Evolutionary conservation across 2,113 vertebrate species (phyloP).

Genomic region (Haplotaxodon microlepis): DNA sequence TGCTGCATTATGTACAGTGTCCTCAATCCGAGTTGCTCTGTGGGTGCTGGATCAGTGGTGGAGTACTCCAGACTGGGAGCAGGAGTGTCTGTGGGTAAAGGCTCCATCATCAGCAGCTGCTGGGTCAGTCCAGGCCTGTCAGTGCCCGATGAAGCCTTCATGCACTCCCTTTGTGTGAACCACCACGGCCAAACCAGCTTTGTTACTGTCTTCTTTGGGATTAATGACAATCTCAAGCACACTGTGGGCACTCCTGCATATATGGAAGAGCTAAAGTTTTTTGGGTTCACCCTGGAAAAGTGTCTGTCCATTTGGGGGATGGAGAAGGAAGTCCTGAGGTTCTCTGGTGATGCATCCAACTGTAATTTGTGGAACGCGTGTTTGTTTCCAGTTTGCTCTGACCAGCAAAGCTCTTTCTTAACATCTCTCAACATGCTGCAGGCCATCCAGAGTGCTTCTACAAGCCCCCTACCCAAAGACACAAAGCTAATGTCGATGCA

Average conservation of each 20-base stretch:
- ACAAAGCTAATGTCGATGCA: constrained; percentile 77
- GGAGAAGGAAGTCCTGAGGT: constrained; percentile 60
- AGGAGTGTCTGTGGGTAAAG: constrained; percentile 67
- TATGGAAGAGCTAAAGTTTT: constrained; percentile 62
- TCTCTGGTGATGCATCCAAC: constrained; percentile 60
- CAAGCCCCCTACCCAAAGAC: constrained; percentile 41
- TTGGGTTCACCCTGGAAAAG: constrained; percentile 64
- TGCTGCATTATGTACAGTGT: constrained; percentile 82
- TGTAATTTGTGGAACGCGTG: constrained; percentile 83
- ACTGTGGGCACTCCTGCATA: constrained; percentile 57
- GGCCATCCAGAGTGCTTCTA: constrained; percentile 51
- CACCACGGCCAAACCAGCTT: constrained; percentile 48
- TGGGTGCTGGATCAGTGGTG: constrained; percentile 76
- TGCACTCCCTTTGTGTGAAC: constrained; percentile 79
- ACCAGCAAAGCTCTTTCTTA: constrained; percentile 70
- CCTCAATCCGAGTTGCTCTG: constrained; percentile 59
- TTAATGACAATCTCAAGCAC: constrained; percentile 79
- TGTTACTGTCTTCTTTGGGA: constrained; percentile 77
- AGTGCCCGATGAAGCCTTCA: constrained; percentile 73
- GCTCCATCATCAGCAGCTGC: constrained; percentile 80
- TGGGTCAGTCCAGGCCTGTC: constrained; percentile 47
- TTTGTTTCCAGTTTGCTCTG: constrained; percentile 81
- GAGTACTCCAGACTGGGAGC: constrained; percentile 82
- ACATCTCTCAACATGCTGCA: constrained; percentile 76
- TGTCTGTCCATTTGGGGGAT: constrained; percentile 78